These are phyloP conservation scores for Drepanosiphum platanoidis DNA, from an alignment of 2,888 invertebrate genomes.

Conservation along the genomic window DNA sequence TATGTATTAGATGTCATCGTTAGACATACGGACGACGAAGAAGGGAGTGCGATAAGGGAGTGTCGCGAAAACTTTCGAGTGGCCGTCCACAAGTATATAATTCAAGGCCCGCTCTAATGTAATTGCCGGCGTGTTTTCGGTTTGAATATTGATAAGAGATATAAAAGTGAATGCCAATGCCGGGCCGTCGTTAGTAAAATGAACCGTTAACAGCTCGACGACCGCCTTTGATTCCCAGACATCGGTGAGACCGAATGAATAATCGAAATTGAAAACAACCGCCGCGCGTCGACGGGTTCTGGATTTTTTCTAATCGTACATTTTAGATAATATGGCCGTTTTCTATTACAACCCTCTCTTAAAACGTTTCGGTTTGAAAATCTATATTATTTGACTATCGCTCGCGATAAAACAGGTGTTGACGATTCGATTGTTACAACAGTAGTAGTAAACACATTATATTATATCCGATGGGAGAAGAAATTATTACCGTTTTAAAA, in stretches of 20 bases:
- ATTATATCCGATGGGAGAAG: background rate
- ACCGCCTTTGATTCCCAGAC: background rate
- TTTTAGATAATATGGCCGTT: too few relatives aligned
- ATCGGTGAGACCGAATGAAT: too few relatives aligned
- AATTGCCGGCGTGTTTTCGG: too few relatives aligned
- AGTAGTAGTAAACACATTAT: background rate
- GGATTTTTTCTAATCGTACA: too few relatives aligned
- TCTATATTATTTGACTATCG: background rate
- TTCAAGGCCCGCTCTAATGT: background rate
- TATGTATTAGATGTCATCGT: too few relatives aligned
- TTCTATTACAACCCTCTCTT: background rate
- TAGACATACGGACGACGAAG: too few relatives aligned
- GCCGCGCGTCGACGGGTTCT: too few relatives aligned
- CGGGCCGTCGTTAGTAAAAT: too few relatives aligned
- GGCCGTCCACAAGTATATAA: background rate
- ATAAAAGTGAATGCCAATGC: too few relatives aligned
- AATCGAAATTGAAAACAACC: too few relatives aligned
- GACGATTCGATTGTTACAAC: background rate
- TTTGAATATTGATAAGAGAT: too few relatives aligned
- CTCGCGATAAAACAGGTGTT: background rate
- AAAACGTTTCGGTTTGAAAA: background rate
- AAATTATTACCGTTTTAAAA: conserved; percentile 11
- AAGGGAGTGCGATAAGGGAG: background rate
- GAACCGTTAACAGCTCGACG: background rate
- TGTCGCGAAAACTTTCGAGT: background rate